Evolutionary conservation across 1,140 invertebrate genomes (phyloP).

Genomic region (Dreissena polymorpha): DNA sequence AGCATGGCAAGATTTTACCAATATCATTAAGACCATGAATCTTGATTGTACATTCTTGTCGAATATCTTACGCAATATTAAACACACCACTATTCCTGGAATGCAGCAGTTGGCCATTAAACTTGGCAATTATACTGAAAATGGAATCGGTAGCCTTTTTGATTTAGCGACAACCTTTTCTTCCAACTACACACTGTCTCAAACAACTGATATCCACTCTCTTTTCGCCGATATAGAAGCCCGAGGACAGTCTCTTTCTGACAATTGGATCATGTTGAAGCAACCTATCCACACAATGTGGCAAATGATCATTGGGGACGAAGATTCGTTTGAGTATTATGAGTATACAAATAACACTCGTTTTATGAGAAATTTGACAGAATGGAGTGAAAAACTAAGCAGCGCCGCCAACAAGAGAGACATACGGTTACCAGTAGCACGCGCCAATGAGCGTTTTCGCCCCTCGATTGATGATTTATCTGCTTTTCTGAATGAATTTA

Average conservation of each 20-base stretch:
- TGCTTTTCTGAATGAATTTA: slow-evolving; percentile 23
- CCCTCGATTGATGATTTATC: slow-evolving; percentile 10
- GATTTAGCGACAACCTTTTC: slow-evolving; percentile 55
- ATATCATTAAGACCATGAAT: slow-evolving; percentile 35
- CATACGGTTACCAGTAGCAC: slow-evolving; percentile 7
- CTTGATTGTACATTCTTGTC: slow-evolving; percentile 53
- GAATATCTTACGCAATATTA: slow-evolving; percentile 33
- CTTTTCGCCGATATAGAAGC: slow-evolving; percentile 67
- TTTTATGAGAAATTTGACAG: slow-evolving; percentile 56
- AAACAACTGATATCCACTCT: slow-evolving; percentile 52
- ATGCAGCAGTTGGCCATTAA: slow-evolving; percentile 35
- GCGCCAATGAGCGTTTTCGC: slow-evolving; percentile 19
- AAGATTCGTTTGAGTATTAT: slow-evolving; percentile 68
- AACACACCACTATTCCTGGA: slow-evolving; percentile 35
- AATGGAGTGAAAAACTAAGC: slow-evolving; percentile 44
- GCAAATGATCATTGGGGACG: slow-evolving; percentile 61
- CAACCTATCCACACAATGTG: slow-evolving; percentile 58
- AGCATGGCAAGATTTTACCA: slow-evolving; percentile 46
- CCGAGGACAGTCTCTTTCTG: slow-evolving; percentile 65
- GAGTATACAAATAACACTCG: slow-evolving; percentile 54
- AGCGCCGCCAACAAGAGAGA: slow-evolving; percentile 34
- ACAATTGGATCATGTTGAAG: slow-evolving; percentile 59
- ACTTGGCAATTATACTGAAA: slow-evolving; percentile 54
- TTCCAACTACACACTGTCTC: slow-evolving; percentile 54
- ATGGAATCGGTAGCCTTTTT: slow-evolving; percentile 51